phyloP scores from a whole-genome alignment of 2,797 vertebrate genomes.

The Sandelia bainsii region DNA sequence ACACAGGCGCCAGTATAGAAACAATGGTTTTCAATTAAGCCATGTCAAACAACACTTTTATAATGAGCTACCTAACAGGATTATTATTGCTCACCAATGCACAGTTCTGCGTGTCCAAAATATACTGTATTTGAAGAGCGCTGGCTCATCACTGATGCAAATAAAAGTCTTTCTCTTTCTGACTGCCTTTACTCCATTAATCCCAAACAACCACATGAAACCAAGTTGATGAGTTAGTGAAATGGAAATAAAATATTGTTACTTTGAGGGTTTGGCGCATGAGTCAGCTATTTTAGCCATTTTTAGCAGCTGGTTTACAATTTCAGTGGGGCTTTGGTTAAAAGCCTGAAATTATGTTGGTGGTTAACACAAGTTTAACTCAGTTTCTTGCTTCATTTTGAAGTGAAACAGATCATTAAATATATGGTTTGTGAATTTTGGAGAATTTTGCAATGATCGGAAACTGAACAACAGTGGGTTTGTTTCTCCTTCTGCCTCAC shows the following conservation, averaged over 20 bases:
- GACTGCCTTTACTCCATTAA: slow-evolving; percentile 25
- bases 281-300: slow-evolving; percentile 1
- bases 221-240: slow-evolving; percentile 26
- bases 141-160: slow-evolving; percentile 46
- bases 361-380: slow-evolving; percentile 32
- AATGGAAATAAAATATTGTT: slow-evolving; percentile 42
- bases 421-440: slow-evolving; percentile 16
- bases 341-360: slow-evolving; percentile 27
- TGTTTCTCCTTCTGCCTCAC: neutral
- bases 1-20: slow-evolving; percentile 60
- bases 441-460: neutral
- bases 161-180: slow-evolving; percentile 40
- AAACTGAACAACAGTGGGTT: slow-evolving; percentile 8
- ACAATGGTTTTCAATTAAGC: slow-evolving; percentile 63
- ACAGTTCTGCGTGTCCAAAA: slow-evolving; percentile 48
- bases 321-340: slow-evolving; percentile 31
- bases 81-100: slow-evolving; percentile 65
- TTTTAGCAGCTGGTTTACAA: slow-evolving; percentile 44
- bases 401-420: slow-evolving; percentile 18
- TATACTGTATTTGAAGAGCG: slow-evolving; percentile 41
- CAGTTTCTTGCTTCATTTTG: slow-evolving; percentile 24
- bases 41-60: slow-evolving; percentile 74
- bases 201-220: slow-evolving; percentile 26
- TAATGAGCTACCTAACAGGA: slow-evolving; percentile 74
- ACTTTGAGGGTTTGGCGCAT: slow-evolving; percentile 28